These are phyloP conservation scores for Protomyctophum bolini DNA, from an alignment of 2,113 vertebrate genomes.

Conservation along the genomic window DNA sequence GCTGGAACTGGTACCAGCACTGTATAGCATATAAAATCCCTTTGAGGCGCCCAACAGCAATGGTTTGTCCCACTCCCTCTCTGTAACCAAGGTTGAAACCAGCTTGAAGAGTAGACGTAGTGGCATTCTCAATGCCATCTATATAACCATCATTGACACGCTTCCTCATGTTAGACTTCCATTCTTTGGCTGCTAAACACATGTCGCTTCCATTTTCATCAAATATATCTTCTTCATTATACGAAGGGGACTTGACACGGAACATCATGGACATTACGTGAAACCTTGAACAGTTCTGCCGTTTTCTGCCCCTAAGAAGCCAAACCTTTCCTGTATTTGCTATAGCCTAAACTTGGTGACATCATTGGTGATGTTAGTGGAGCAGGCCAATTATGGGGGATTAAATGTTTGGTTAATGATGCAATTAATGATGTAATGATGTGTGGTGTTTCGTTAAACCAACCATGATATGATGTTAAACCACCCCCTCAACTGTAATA, in stretches of 20 bases:
- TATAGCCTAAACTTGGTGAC: too few relatives aligned
- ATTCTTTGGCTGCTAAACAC: constrained; percentile 82
- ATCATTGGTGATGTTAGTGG: too few relatives aligned
- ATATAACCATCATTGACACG: constrained; percentile 89
- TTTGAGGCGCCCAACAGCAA: constrained; percentile 83
- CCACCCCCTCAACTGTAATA: too few relatives aligned
- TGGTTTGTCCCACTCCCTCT: constrained; percentile 81
- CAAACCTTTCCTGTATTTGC: too few relatives aligned
- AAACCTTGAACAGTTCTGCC: background rate
- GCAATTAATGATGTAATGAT: too few relatives aligned
- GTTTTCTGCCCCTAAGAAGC: too few relatives aligned
- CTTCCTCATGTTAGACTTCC: constrained; percentile 87
- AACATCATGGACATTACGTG: constrained; percentile 70
- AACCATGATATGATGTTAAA: too few relatives aligned
- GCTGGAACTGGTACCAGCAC: constrained; percentile 86
- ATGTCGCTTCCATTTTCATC: constrained; percentile 89
- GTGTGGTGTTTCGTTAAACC: too few relatives aligned
- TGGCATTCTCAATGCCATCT: constrained; percentile 88
- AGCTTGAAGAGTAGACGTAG: constrained; percentile 83
- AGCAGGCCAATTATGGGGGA: too few relatives aligned
- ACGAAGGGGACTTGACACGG: constrained; percentile 75
- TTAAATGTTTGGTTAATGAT: too few relatives aligned
- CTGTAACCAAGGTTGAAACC: constrained; percentile 90
- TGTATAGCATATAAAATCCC: constrained; percentile 88
- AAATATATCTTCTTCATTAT: constrained; percentile 82